Evolutionary conservation across 2,888 invertebrate species (phyloP), one percentile per base, ranked within the genome.

Genomic region (Poecilobothrus nobilitatus): DNA sequence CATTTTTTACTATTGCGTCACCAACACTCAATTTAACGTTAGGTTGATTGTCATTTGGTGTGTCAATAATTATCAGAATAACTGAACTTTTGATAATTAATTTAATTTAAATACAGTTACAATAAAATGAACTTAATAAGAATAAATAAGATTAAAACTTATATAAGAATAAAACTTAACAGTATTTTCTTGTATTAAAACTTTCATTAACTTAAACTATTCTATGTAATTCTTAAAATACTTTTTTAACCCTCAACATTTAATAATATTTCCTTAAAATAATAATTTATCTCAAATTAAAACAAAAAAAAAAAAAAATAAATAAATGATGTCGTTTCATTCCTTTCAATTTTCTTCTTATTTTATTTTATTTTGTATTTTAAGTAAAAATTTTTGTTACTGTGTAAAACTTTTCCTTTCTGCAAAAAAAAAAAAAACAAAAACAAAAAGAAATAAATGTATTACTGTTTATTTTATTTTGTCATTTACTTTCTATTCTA

Each of bases 351-450:
- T 53, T n/a, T 53, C 53, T 12, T 53, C 53, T 53, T n/a, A 18
- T 53, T 44, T 44, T 53, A 12, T 9, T 53, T 37, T 53, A 12
- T 53, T 53, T 18, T 53, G 53, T 53, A 12, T 53, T 53, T n/a
- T 53, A 37, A 12, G 18, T 18, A 18, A 53, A 53, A 53, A 53
- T 53, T 53, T 2, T 53, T 53, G n/a, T 27, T 5, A 53, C n/a
- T n/a, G n/a, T n/a, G n/a, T n/a, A 53, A 53, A 53, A 53, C 53
- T 53, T 53, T 53, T 53, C 53, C 53, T 53, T 53, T 53, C 53
- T 53, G 15, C 15, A 41, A 8, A 41, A 41, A 5, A 41, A 41
- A 41, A 9, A 41, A 27, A 27, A 27, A 27, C n/a, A 27, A 27
- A 27, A 4, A 27, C 2, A 37, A 37, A 37, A 37, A 12, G 37